Conservation (phyloP, 2,113 vertebrate species). For the Thalassarche chlororhynchos region DNA sequence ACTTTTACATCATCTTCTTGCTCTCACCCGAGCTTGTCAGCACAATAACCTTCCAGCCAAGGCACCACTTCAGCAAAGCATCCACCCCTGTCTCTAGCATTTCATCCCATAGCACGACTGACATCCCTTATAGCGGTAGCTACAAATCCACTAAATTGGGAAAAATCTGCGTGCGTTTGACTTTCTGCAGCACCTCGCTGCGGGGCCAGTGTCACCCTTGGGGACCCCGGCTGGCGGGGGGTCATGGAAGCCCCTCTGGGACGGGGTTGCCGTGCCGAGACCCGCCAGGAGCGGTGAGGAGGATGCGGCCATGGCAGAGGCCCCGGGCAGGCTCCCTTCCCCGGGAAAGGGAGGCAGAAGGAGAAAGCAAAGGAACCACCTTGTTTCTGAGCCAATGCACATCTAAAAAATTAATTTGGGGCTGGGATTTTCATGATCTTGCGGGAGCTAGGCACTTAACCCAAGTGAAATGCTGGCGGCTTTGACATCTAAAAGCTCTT, state of each 20-base stretch:
- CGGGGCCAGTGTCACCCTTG: background rate
- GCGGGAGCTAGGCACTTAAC: background rate
- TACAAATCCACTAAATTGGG: rapidly evolving
- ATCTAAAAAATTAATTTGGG: background rate
- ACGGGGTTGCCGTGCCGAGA: rapidly evolving
- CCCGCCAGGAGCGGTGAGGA: rapidly evolving
- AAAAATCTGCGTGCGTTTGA: rapidly evolving
- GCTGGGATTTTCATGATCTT: background rate
- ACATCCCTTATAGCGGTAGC: background rate
- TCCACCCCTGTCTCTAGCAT: too few relatives aligned
- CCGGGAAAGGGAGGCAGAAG: background rate
- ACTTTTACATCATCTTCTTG: background rate
- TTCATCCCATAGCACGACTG: rapidly evolving
- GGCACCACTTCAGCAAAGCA: rapidly evolving
- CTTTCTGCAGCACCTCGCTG: background rate
- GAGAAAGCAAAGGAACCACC: background rate
- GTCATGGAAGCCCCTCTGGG: background rate
- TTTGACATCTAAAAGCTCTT: background rate
- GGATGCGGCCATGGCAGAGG: background rate
- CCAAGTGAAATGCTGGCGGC: background rate
- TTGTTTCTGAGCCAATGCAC: background rate
- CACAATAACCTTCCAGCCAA: background rate
- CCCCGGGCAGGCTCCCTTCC: background rate
- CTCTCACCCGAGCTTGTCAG: background rate
- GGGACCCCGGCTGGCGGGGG: background rate